A percentile compares a stretch with the other conserved stretches of the same genome.
These are phyloP conservation scores for Branchinecta lynchi DNA, from an alignment of 1,140 invertebrate species.

Conservation along the genomic window DNA sequence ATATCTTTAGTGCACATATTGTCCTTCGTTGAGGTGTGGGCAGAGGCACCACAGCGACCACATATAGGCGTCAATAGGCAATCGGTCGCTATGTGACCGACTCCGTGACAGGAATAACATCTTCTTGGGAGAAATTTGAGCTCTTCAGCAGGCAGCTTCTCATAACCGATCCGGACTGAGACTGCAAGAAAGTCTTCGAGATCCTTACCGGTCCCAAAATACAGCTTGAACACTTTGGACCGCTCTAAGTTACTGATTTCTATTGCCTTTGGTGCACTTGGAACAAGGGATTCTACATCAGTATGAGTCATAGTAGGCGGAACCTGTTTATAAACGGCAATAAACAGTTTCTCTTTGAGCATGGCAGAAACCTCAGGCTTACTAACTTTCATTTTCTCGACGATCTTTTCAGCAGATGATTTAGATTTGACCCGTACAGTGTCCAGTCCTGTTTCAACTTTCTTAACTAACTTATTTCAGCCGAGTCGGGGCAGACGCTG, in stretches of 20 bases:
- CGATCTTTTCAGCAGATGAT: too few species aligned
- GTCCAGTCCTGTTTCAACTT: too few species aligned
- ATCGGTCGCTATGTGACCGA: constrained; percentile 4
- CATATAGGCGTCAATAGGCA: constrained; percentile 6
- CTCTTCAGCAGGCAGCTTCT: constrained; percentile 8
- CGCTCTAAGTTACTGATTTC: constrained; percentile 5
- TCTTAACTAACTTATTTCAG: too few species aligned
- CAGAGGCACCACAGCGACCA: constrained; percentile 4
- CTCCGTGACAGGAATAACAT: constrained; percentile 6
- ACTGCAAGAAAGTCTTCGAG: constrained; percentile 8
- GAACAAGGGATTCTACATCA: constrained; percentile 9
- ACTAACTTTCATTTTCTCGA: too few species aligned
- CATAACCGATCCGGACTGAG: too few species aligned
- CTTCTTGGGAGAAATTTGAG: constrained; percentile 9
- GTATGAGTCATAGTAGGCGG: constrained; percentile 5
- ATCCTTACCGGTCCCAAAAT: constrained; percentile 9
- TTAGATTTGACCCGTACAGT: too few species aligned
- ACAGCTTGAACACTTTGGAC: constrained; percentile 6
- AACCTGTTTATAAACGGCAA: neutral
- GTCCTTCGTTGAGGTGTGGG: neutral
- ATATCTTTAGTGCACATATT: constrained; percentile 10
- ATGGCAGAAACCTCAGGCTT: too few species aligned
- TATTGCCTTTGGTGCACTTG: constrained; percentile 5
- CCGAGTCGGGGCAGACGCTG: too few species aligned
- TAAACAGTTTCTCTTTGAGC: constrained; percentile 6